Conservation (phyloP, 2,888 invertebrate species). For the Drosophila formosana region DNA sequence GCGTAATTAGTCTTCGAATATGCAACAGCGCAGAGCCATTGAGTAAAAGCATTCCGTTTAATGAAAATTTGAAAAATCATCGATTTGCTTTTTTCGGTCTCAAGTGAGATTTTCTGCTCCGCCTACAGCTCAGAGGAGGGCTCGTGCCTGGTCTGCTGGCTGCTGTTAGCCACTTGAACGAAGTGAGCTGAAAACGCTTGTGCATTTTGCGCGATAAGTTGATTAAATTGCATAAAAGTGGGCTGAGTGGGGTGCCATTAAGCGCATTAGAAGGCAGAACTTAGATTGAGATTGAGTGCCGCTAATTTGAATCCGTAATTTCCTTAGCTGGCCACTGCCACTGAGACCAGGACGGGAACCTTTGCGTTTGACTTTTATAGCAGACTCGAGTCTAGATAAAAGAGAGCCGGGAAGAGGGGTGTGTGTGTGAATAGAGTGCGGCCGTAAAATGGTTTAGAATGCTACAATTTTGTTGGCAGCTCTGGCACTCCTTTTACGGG, state of each 20-base stretch:
- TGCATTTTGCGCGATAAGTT: slow-evolving; percentile 70
- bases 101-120: slow-evolving; percentile 2
- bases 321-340: slow-evolving; percentile 41
- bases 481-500: slow-evolving; percentile 56
- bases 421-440: not conserved
- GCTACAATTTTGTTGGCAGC: slow-evolving; percentile 70
- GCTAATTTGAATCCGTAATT: slow-evolving; percentile 80
- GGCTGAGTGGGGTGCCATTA: slow-evolving; percentile 49
- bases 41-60: slow-evolving; percentile 52
- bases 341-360: not conserved
- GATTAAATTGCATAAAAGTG: slow-evolving; percentile 74
- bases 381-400: not conserved
- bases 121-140: not conserved
- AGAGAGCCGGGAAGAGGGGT: not conserved
- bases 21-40: slow-evolving; percentile 51
- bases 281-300: slow-evolving; percentile 78
- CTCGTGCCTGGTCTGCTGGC: not conserved
- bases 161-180: slow-evolving; percentile 32
- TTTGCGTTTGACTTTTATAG: slow-evolving; percentile 22
- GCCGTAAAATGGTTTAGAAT: slow-evolving; percentile 49
- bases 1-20: slow-evolving; percentile 66
- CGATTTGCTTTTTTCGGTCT: slow-evolving; percentile 41
- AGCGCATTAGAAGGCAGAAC: slow-evolving; percentile 69
- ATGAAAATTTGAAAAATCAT: slow-evolving; percentile 63
- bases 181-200: slow-evolving; percentile 44